Evolutionary conservation across 92 coral and sea anemone species (phyloP).

Genomic region (Muricea muricata): DNA sequence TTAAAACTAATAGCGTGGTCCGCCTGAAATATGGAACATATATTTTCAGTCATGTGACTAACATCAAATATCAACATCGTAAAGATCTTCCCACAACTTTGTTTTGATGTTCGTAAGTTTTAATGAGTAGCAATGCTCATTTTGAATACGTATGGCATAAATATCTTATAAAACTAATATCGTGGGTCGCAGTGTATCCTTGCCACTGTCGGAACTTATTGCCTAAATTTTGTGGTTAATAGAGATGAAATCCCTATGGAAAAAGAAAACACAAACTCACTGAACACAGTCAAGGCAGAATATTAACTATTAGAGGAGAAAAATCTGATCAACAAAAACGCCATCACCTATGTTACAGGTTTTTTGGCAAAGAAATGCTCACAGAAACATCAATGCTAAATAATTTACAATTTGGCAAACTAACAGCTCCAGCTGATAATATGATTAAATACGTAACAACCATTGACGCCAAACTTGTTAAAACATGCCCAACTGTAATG

Average conservation of each 20-base stretch:
- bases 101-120: no score
- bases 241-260: neutral
- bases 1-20: no score
- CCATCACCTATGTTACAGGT: neutral
- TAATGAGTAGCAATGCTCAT: no score
- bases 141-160: no score
- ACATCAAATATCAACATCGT: no score
- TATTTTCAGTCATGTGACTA: no score
- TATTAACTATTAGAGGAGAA: neutral
- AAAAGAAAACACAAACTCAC: neutral
- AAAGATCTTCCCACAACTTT: no score
- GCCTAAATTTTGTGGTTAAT: neutral
- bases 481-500: neutral
- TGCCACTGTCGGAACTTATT: neutral
- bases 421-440: neutral
- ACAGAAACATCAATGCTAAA: neutral
- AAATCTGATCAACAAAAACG: neutral
- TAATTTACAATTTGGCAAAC: neutral
- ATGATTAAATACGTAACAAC: neutral
- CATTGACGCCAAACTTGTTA: neutral
- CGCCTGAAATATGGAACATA: no score
- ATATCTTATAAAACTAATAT: no score
- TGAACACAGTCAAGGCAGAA: neutral
- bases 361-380: neutral
- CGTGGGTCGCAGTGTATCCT: no score